Evolutionary conservation across 2,888 invertebrate genomes (phyloP), one percentile per base, ranked within the genome.

Genomic region (Tiliacea citrago): DNA sequence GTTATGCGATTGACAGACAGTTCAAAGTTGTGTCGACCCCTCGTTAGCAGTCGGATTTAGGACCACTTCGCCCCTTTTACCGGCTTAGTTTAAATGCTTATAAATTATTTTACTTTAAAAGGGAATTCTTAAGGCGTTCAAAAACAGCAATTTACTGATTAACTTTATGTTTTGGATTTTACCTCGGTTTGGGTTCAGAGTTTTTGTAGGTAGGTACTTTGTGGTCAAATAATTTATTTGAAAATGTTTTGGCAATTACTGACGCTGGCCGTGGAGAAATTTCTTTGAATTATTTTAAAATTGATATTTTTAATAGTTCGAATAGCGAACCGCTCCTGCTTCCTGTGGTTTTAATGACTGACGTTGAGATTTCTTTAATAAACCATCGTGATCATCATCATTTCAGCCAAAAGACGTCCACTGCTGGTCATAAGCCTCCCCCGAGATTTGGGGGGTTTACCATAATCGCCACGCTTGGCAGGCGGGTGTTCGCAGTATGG

Each of bases 31-130:
- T 61, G 57, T 74, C 77, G 63, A 45, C 42, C 75, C 80, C 66
- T 83, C 72, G 75, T 75, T 81, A 81, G 73, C 42, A 45, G 12
- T 60, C 63, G 70, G 81, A 82, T 76, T 79, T 76, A 0, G 47
- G 35, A 49, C 71, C 63, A 68, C 68, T 76, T 76, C 47, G 42
- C 61, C 69, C 82, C 83, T 79, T 86, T 85, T 66, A 75, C 49
- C 70, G 57, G 77, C 79, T 83, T 81, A 87, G 77, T 83, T 85
- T 74, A 85, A 86, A 84, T 74, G 77, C 84, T 83, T 77, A 69
- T 86, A 75, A 85, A 78, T 82, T 80, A 86, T 81, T 80, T 79
- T 79, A 73, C 66, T 74, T 77, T 62, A 10, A 68, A 76, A 68
- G 68, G 51, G 61, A 81, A 77, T 67, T 71, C 69, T 76, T 75